Evolutionary conservation across 1,140 invertebrate genomes (phyloP), one percentile per base, ranked within the genome.

Genomic region (Coptotermes formosanus): DNA sequence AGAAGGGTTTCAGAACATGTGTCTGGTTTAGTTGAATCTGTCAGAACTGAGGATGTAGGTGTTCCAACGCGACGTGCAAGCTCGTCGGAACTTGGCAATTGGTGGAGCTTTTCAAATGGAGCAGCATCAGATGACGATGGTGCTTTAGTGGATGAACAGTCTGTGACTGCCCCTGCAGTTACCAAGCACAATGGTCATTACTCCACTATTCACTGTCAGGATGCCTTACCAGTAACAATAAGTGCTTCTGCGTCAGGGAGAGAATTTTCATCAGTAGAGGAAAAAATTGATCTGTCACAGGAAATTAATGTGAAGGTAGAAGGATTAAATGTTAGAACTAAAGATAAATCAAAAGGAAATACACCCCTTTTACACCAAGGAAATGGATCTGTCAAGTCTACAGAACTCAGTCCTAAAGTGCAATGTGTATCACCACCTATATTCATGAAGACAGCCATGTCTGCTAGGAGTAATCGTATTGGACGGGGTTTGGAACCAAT

Each of bases 361-460:
- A 8, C 16, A 48, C 52, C 30, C 4, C 9, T 45, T 11, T 38
- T n/a, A 55, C 48, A 11, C 21, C 83, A 52, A 30, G 81, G 81
- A 23, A 82, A 82, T 55, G 59, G 81, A 25, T 14, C 69, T 16
- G 75, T 81, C 21, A 82, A 45, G 30, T 64, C 85, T n/a, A 55
- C 21, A 2, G 82, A 16, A 32, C 59, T 43, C 16, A 82, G 25
- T 30, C 12, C 25, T 25, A 44, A 44, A 45, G 75, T 82, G 11
- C 88, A 89, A 86, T 86, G 88, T 64, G 87, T 95, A n/a, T 94
- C 92, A 3, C 94, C 94, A 45, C 93, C 94, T 0, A 93, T 92
- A 0, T 95, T 95, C 87, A 92, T 95, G 87, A 93, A 93, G 88
- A 94, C 94, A 32, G 93, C 93, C 0, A 90, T 94, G 23, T 91